These are phyloP conservation scores for Macquaria australasica DNA, from an alignment of 2,113 vertebrate species.

Conservation along the genomic window DNA sequence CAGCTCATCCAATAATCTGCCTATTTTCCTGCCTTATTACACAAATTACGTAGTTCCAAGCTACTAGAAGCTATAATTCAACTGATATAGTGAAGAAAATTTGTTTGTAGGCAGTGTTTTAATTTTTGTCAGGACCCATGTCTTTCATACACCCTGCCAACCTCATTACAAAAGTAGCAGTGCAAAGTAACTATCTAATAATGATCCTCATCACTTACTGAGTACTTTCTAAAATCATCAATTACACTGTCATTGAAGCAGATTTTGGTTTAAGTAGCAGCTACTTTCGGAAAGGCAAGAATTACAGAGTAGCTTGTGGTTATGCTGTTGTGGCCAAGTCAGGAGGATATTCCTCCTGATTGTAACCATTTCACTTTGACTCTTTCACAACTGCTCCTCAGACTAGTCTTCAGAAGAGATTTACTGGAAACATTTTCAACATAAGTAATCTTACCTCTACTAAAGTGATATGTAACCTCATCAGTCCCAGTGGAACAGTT, in stretches of 20 bases:
- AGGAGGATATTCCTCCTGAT: background rate
- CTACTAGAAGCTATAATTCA: no score
- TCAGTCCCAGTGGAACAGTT: background rate
- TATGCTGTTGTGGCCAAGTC: background rate
- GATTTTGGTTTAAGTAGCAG: background rate
- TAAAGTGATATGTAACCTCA: background rate
- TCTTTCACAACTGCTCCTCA: background rate
- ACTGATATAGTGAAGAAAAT: background rate
- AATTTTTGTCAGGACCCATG: background rate
- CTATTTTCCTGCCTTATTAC: background rate
- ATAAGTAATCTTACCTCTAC: background rate
- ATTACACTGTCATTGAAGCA: background rate
- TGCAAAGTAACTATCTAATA: background rate
- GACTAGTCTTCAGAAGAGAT: background rate
- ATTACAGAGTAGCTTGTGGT: constrained; percentile 5
- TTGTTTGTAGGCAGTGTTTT: background rate
- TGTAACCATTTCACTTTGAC: background rate
- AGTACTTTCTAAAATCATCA: background rate
- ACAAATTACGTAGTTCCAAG: background rate
- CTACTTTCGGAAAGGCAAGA: background rate
- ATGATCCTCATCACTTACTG: background rate
- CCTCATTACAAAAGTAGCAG: background rate
- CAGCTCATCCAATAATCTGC: constrained; percentile 4
- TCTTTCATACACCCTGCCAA: background rate
- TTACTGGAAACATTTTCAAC: no score